Percentiles rank a stretch among this genome's conserved stretches.
Conservation (phyloP, 2,113 vertebrate genomes). For the Oriolus oriolus region DNA sequence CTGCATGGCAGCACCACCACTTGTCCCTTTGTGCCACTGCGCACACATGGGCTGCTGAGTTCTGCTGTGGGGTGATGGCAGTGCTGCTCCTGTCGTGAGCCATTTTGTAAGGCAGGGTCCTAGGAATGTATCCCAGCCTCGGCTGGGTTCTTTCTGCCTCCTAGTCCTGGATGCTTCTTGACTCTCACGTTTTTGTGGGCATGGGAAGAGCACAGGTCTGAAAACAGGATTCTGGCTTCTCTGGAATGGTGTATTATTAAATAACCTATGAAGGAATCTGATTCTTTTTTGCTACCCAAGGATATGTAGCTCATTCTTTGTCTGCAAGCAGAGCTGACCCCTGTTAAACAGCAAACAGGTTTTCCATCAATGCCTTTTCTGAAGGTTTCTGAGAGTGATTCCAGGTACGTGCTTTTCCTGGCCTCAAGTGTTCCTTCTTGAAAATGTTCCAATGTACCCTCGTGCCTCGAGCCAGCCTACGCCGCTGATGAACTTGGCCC, state of each 20-base stretch:
- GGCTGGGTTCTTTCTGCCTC: not conserved
- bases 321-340: not conserved
- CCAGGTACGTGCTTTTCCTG: not conserved
- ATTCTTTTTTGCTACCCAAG: not conserved
- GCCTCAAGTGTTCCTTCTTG: not conserved
- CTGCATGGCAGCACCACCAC: not conserved
- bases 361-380: not conserved
- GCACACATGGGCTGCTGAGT: rapidly evolving
- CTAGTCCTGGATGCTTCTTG: not conserved
- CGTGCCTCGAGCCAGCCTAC: not conserved
- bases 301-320: not conserved
- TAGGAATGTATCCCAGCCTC: not conserved
- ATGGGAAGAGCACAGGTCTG: not conserved
- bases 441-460: not conserved
- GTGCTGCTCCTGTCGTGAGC: not conserved
- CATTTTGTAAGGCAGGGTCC: not conserved
- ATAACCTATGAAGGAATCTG: not conserved
- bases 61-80: not conserved
- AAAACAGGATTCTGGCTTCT: not conserved
- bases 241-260: not conserved
- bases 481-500: not conserved
- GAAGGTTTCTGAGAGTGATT: not conserved
- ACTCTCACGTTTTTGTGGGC: not conserved
- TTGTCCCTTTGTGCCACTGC: not conserved
- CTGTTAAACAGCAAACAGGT: not conserved